phyloP scores from a whole-genome alignment of 2,113 vertebrate genomes.

The Semicossyphus pulcher region DNA sequence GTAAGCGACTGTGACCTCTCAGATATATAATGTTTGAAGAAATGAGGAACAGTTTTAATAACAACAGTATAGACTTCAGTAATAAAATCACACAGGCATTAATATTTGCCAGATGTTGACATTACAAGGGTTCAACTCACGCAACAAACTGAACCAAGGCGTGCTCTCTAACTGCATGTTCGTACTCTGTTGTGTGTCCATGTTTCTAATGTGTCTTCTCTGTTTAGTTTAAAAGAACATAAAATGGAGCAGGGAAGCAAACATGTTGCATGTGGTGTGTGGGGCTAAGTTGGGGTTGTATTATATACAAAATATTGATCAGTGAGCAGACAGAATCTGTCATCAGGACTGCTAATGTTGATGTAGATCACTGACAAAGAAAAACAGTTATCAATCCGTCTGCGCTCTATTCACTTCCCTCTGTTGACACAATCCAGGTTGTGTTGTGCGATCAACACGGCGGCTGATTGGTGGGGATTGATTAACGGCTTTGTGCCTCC shows the following conservation, averaged over 20 bases:
- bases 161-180: too few species aligned
- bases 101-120: too few species aligned
- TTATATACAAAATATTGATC: slow-evolving; percentile 42
- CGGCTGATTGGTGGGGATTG: slow-evolving; percentile 71
- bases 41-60: too few species aligned
- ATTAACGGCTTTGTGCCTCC: slow-evolving; percentile 69
- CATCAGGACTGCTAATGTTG: slow-evolving; percentile 49
- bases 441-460: slow-evolving; percentile 49
- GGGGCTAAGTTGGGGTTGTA: background rate
- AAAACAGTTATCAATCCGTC: slow-evolving; percentile 48
- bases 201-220: background rate
- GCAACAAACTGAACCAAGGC: too few species aligned
- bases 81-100: too few species aligned
- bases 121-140: too few species aligned
- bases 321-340: slow-evolving; percentile 42
- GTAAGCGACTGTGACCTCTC: background rate
- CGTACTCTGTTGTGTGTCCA: background rate
- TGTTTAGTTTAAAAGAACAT: background rate
- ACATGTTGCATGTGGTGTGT: slow-evolving; percentile 13
- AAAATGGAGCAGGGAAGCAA: background rate
- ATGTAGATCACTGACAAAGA: slow-evolving; percentile 52
- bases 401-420: slow-evolving; percentile 18
- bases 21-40: too few species aligned
- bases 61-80: too few species aligned
- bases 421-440: slow-evolving; percentile 34